These are phyloP conservation scores for Lytechinus variegatus DNA, from an alignment of 35 echinoderm and acorn worm genomes.

Conservation along the genomic window DNA sequence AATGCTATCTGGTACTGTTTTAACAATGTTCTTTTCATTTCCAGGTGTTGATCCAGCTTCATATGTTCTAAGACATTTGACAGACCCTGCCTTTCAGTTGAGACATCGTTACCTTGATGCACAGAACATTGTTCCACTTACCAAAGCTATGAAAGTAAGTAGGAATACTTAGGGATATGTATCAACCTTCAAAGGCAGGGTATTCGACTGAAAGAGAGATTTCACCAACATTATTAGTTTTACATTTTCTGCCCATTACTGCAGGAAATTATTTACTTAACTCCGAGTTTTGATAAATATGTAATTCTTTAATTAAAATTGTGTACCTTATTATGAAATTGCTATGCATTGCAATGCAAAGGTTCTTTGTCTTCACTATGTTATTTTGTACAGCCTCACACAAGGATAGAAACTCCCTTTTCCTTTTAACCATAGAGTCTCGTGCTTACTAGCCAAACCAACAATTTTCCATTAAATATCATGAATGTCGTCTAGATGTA, in stretches of 20 bases:
- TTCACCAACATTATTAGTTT: too few relatives aligned
- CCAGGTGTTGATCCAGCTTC: constrained; percentile 72
- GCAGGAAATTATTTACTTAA: too few relatives aligned
- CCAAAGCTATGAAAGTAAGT: constrained; percentile 77
- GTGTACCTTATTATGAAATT: too few relatives aligned
- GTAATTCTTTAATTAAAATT: too few relatives aligned
- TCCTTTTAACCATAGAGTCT: too few relatives aligned
- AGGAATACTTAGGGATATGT: not conserved
- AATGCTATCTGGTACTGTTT: not conserved
- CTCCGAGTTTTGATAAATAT: too few relatives aligned
- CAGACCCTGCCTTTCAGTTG: constrained; percentile 66
- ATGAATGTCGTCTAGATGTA: not conserved
- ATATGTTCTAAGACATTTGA: constrained; percentile 67
- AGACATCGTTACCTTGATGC: constrained; percentile 73
- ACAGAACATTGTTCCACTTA: constrained; percentile 64
- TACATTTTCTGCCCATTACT: too few relatives aligned
- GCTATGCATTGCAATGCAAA: not conserved
- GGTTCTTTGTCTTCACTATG: too few relatives aligned
- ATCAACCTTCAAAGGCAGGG: too few relatives aligned
- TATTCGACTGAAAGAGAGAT: too few relatives aligned
- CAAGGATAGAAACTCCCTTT: too few relatives aligned
- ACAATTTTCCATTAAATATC: not conserved
- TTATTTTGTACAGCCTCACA: too few relatives aligned
- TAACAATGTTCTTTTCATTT: not conserved
- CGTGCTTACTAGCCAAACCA: not conserved